Evolutionary conservation across 2,113 vertebrate genomes (phyloP).

Genomic region (Chaetodon auriga): DNA sequence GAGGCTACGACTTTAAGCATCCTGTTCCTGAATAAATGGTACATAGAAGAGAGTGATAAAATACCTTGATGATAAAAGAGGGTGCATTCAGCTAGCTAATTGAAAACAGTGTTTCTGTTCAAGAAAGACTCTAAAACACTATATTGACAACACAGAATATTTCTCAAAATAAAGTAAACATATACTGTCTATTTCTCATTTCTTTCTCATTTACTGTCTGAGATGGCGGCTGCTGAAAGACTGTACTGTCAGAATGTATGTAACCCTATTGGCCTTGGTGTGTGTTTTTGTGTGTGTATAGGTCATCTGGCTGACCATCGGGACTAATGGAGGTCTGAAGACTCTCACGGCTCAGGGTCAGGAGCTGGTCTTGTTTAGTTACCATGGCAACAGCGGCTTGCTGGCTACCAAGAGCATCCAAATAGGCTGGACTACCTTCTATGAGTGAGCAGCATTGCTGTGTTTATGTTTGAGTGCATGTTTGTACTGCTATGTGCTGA

Average conservation of each 20-base stretch:
- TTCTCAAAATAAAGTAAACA: not conserved
- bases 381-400: constrained; percentile 97
- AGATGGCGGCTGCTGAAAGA: not conserved
- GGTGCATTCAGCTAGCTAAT: no score
- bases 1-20: not conserved
- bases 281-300: constrained; percentile 28
- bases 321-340: constrained; percentile 96
- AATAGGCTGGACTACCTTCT: constrained; percentile 99
- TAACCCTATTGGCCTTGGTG: not conserved
- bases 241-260: not conserved
- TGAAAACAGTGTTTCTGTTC: not conserved
- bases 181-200: not conserved
- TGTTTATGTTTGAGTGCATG: not conserved
- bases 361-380: constrained; percentile 95
- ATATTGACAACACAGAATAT: not conserved
- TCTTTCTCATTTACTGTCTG: not conserved
- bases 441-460: constrained; percentile 89
- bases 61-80: no score
- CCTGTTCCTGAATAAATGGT: no score
- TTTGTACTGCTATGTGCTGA: not conserved
- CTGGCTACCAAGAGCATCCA: constrained; percentile 97
- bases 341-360: constrained; percentile 96
- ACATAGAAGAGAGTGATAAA: no score
- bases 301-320: constrained; percentile 98
- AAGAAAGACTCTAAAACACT: not conserved